Evolutionary conservation across 1,140 invertebrate species (phyloP), one percentile per base, ranked within the genome.

Genomic region (Drosophila mayri): DNA sequence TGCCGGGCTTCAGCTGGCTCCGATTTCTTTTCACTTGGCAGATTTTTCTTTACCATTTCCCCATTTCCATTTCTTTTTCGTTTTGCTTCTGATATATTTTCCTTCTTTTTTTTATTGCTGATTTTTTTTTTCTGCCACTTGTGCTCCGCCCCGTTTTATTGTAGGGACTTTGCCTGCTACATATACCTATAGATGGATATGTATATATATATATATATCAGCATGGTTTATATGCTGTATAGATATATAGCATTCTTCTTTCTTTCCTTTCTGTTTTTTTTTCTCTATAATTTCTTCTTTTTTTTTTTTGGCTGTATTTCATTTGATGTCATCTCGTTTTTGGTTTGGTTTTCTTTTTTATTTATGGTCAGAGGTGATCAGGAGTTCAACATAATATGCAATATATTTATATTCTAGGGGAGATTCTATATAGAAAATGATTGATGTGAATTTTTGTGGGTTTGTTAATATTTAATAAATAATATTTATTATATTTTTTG

Each of bases 1-100:
- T 40, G 25, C 43, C 58, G 46, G 30, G 35, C 49, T 60, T 57
- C 40, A 37, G 20, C 22, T 64, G 72, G 76, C 84, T 90, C 85
- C 84, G 85, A 88, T 88, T 88, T 87, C 84, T 87, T 87, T 87
- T 90, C 84, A 88, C 85, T 88, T 88, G 84, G 84, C 68, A 88
- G 85, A 84, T 88, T 88, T 88, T 88, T 90, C 80, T 87, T 87
- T 76, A 65, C 76, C 75, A 86, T 82, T 87, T 83, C 79, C 81
- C 32, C 32, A 35, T 81, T 81, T 54, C 62, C 61, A 32, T 68
- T 52, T 71, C 40, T 70, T 75, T 38, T 63, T 76, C 60, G 61
- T 58, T 79, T 46, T 46, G 20, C 40, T 35, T 77, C 46, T 52
- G 32, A 55, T 55, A 60, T 50, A 60, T 71, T 65, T 78, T 68